Evolutionary conservation across 1,140 invertebrate species (phyloP).

Genomic region (Papilio helenus): DNA sequence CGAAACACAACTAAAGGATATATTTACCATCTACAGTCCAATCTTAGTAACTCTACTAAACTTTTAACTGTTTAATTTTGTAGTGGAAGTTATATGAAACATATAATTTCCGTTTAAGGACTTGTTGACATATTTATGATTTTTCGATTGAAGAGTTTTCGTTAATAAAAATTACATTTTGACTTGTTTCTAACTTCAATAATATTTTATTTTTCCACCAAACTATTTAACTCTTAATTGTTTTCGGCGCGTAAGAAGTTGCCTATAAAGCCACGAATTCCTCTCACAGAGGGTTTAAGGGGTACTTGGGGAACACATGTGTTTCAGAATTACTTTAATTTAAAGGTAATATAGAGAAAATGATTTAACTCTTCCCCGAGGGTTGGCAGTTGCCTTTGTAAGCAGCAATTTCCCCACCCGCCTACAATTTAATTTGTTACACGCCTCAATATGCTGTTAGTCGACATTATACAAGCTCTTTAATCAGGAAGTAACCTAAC

Average conservation of each 20-base stretch:
- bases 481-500: slow-evolving; percentile 11
- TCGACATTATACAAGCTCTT: slow-evolving; percentile 20
- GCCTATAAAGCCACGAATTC: not conserved
- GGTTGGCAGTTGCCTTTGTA: not conserved
- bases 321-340: not conserved
- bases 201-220: not conserved
- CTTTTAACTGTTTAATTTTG: not conserved
- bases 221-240: not conserved
- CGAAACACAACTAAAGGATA: slow-evolving; percentile 3
- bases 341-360: slow-evolving; percentile 8
- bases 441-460: slow-evolving; percentile 17
- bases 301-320: not conserved
- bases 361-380: not conserved
- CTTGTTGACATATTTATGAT: not conserved
- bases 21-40: not conserved
- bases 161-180: no score
- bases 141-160: not conserved
- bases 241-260: not conserved
- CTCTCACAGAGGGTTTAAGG: not conserved
- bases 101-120: not conserved
- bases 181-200: not conserved
- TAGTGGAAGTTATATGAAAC: not conserved
- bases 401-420: slow-evolving; percentile 3
- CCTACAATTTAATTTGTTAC: slow-evolving; percentile 17
- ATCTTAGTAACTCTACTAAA: not conserved